Evolutionary conservation across 2,797 vertebrate genomes (phyloP).

Genomic region (Girardinus metallicus): DNA sequence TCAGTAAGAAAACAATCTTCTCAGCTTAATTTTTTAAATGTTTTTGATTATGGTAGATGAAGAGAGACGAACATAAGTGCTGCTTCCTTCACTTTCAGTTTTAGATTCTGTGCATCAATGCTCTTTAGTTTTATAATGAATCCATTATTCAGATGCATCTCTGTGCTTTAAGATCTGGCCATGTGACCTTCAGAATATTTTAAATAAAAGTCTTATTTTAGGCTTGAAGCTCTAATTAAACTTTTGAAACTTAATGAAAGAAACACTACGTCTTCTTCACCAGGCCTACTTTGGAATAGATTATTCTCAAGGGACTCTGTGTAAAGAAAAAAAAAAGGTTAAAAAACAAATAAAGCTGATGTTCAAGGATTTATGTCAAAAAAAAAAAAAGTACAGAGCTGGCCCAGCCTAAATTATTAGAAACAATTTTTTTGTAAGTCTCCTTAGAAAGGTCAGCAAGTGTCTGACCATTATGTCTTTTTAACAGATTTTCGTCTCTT

Average conservation of each 20-base stretch:
- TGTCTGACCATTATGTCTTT: constrained; percentile 37
- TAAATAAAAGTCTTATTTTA: not conserved
- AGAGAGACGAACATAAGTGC: not conserved
- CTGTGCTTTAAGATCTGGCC: not conserved
- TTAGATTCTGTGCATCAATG: not conserved
- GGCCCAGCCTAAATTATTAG: not conserved
- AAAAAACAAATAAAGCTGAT: not conserved
- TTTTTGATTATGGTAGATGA: not conserved
- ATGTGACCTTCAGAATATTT: not conserved
- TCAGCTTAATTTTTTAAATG: not conserved
- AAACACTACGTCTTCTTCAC: not conserved
- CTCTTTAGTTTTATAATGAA: not conserved
- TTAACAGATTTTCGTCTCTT: constrained; percentile 35
- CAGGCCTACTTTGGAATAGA: not conserved
- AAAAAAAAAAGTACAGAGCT: not conserved
- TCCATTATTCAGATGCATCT: not conserved
- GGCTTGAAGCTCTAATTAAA: not conserved
- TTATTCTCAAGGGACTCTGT: not conserved
- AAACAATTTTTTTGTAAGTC: constrained; percentile 33
- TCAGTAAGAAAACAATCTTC: not conserved
- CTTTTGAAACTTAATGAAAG: not conserved
- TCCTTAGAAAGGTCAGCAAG: constrained; percentile 54
- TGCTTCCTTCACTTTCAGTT: not conserved
- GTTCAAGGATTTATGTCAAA: not conserved
- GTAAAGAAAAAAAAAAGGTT: not conserved